phyloP scores from a whole-genome alignment of 2,797 vertebrate species.

The Dendrocincla fuliginosa region DNA sequence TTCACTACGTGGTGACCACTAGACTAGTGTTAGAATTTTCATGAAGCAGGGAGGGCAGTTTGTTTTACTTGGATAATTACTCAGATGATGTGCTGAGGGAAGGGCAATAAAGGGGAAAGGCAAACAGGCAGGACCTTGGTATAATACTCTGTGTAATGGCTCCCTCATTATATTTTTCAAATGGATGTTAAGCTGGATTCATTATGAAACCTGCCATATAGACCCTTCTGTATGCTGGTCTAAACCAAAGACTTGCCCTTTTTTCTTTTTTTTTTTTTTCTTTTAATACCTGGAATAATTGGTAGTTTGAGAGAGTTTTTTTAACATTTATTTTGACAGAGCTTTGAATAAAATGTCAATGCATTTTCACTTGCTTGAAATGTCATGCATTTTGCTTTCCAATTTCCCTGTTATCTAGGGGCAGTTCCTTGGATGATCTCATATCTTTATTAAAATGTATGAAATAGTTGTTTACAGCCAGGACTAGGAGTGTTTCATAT shows the following conservation, averaged over 20 bases:
- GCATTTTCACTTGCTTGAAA: slow-evolving; percentile 24
- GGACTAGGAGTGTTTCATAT: background rate
- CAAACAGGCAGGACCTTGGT: background rate
- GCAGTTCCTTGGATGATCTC: slow-evolving; percentile 6
- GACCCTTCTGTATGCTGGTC: background rate
- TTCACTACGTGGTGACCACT: background rate
- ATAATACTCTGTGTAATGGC: background rate
- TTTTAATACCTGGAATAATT: background rate
- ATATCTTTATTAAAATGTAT: slow-evolving; percentile 25
- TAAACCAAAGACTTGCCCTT: background rate
- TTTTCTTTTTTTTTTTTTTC: background rate
- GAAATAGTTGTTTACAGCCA: background rate
- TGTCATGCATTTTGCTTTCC: background rate
- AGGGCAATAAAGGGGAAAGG: background rate
- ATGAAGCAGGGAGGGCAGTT: background rate
- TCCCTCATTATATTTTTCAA: background rate
- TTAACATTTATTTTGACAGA: background rate
- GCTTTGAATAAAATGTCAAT: slow-evolving; percentile 27
- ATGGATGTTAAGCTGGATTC: background rate
- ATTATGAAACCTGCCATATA: background rate
- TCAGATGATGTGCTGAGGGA: background rate
- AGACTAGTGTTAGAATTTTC: background rate
- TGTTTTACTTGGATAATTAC: background rate
- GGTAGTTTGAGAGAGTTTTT: background rate
- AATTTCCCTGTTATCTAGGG: background rate